Percentiles rank a stretch among this genome's conserved stretches.
These are phyloP conservation scores for Caranx ignobilis DNA, from an alignment of 2,113 vertebrate genomes.

Conservation along the genomic window DNA sequence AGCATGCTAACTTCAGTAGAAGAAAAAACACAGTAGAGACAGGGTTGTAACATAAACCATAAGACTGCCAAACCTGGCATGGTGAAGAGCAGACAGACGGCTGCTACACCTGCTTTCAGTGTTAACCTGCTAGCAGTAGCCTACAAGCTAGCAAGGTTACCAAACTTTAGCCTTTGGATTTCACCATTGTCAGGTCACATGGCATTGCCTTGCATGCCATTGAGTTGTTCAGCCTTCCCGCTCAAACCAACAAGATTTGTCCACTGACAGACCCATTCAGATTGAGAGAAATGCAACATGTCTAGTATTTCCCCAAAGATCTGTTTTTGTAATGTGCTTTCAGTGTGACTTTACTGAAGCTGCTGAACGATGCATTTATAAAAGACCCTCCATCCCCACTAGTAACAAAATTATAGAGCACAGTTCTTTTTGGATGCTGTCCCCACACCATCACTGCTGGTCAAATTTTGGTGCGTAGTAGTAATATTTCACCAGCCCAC, in stretches of 20 bases:
- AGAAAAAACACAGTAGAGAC: too few species aligned
- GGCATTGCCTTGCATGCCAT: background rate
- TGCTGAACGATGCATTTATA: slow-evolving; percentile 40
- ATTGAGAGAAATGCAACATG: slow-evolving; percentile 2
- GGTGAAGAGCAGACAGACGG: background rate
- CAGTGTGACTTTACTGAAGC: slow-evolving; percentile 25
- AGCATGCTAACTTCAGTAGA: too few species aligned
- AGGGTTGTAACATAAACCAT: background rate
- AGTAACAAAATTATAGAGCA: slow-evolving; percentile 49
- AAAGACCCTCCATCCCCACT: slow-evolving; percentile 12
- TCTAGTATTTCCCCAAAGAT: background rate
- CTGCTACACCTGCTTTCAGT: background rate
- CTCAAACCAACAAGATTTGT: background rate
- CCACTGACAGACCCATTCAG: background rate
- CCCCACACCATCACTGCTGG: slow-evolving; percentile 19
- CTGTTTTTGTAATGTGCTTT: background rate
- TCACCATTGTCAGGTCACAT: background rate
- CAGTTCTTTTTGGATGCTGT: slow-evolving; percentile 50
- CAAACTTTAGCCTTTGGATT: background rate
- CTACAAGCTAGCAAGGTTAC: background rate
- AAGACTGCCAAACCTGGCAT: background rate
- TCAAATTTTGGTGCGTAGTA: slow-evolving; percentile 14
- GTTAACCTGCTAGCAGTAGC: background rate
- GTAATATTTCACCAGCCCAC: slow-evolving; percentile 61
- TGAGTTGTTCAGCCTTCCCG: background rate